A percentile compares a stretch with the other conserved stretches of the same genome.
phyloP scores from a whole-genome alignment of 2,797 vertebrate species.

The Thamnophis elegans region DNA sequence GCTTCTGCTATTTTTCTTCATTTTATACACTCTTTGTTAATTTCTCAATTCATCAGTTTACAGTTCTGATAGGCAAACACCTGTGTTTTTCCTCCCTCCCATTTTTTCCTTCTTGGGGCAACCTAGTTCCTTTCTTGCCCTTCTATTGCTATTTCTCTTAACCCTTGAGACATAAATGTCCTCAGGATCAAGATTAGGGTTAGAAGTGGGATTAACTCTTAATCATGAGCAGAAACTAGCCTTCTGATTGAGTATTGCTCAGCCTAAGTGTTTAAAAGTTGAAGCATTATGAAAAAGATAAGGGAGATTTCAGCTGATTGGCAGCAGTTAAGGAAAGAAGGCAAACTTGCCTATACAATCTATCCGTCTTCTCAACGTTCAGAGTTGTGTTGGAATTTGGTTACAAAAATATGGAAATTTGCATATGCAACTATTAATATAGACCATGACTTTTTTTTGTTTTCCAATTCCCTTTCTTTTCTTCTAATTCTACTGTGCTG shows the following conservation, averaged over 20 bases:
- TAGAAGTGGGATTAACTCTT: neutral
- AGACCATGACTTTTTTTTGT: neutral
- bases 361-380: neutral
- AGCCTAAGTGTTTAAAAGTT: neutral
- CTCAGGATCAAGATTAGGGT: neutral
- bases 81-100: neutral
- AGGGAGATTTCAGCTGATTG: neutral
- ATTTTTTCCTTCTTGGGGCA: neutral
- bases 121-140: neutral
- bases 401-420: neutral
- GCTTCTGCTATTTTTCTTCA: neutral
- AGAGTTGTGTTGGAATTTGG: neutral
- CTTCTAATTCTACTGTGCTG: conserved; percentile 59
- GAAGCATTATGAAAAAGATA: neutral
- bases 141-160: neutral
- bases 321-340: neutral
- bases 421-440: neutral
- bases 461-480: conserved; percentile 43
- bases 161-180: neutral
- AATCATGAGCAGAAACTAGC: neutral
- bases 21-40: neutral
- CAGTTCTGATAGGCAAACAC: neutral
- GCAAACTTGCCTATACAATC: neutral
- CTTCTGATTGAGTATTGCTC: neutral
- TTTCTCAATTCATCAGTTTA: neutral